Evolutionary conservation across 1,140 invertebrate species (phyloP), one percentile per base, ranked within the genome.

Genomic region (Anastrepha ludens): DNA sequence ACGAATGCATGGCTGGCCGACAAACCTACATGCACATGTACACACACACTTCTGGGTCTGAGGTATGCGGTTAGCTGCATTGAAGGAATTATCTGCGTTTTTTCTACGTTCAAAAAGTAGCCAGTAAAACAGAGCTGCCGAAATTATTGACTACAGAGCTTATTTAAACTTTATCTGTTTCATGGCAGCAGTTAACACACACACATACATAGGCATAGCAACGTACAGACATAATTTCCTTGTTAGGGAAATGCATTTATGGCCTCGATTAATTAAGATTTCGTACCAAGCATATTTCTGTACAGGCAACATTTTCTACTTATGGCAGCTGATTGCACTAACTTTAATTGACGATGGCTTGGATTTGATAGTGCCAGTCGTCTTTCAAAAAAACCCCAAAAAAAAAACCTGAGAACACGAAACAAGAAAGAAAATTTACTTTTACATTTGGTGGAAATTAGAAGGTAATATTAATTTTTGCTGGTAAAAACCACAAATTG

Each of bases 391-490:
- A 81, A 44, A 70, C 44, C 4, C 20, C 17, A 67, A 67, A 67
- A 15, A 15, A 29, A 29, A 29, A 29, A 29, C 29, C 29, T 29
- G 29, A 29, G 29, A 29, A 29, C 29, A 29, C 1, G 15, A 62
- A 67, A 67, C 64, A 39, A 67, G 6, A 67, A 67, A 2, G 47
- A 50, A 50, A 81, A 55, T 81, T 81, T 29, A n/a, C 74, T 58
- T 47, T n/a, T 55, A 81, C 20, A 81, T 81, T 81, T 55, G 20
- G 41, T 81, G 20, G 20, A 81, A 81, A 81, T 81, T 81, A 81
- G 74, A 81, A 81, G 74, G 47, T 81, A 58, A 81, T 81, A 81
- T 81, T 81, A 81, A 81, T 81, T 81, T 29, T 81, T 55, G 74
- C 74, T 81, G 55, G 17, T 74, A 81, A 81, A 78, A 81, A 81